phyloP scores from a whole-genome alignment of 2,113 vertebrate genomes.

The Eubucco bourcierii region DNA sequence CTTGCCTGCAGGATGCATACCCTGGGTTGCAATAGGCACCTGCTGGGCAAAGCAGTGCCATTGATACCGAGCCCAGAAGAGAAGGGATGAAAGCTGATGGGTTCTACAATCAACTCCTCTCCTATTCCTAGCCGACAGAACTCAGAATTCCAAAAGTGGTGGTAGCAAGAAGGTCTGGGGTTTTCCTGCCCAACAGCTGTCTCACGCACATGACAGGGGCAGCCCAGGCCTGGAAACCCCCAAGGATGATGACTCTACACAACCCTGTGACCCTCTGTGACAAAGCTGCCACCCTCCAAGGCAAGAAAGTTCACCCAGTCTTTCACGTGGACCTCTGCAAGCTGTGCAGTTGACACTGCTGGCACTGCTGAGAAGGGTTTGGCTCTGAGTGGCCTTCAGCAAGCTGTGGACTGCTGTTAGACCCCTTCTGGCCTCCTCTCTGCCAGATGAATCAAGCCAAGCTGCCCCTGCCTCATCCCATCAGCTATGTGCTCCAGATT shows the following conservation, averaged over 20 bases:
- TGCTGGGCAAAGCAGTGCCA: background rate
- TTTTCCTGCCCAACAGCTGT: background rate
- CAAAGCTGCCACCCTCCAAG: background rate
- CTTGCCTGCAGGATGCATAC: background rate
- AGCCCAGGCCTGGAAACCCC: background rate
- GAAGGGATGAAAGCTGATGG: accelerated
- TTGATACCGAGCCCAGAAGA: background rate
- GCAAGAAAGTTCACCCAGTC: background rate
- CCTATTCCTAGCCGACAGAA: background rate
- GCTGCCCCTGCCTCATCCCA: background rate
- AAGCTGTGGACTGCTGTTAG: background rate
- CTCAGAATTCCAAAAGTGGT: background rate
- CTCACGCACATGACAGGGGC: background rate
- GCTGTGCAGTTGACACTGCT: background rate
- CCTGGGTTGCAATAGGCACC: accelerated
- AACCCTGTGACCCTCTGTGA: background rate
- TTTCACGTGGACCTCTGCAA: background rate
- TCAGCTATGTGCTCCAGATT: background rate
- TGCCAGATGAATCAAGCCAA: background rate
- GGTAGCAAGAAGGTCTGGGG: background rate
- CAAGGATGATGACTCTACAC: too few species aligned
- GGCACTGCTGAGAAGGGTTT: background rate
- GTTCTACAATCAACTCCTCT: background rate
- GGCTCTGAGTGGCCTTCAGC: background rate
- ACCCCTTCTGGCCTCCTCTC: background rate